Conservation (phyloP, 2,888 invertebrate species). For the Conchocele bisecta region DNA sequence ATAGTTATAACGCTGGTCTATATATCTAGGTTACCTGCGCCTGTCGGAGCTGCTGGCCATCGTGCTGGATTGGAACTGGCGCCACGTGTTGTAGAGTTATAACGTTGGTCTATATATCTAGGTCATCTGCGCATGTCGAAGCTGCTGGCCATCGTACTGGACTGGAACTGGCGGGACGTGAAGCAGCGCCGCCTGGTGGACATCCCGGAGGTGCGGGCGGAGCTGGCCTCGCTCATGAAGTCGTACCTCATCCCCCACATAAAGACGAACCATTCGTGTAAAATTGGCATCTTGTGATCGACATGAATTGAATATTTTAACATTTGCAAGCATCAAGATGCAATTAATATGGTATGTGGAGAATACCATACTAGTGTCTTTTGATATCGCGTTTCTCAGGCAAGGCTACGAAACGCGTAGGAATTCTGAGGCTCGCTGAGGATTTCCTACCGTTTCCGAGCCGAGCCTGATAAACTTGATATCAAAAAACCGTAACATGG, state of each 20-base stretch:
- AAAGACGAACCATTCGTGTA: constrained; percentile 62
- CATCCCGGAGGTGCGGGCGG: constrained; percentile 70
- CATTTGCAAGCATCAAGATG: no score
- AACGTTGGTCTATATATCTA: constrained; percentile 58
- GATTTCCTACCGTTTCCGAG: no score
- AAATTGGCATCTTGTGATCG: constrained; percentile 72
- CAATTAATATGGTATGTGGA: no score
- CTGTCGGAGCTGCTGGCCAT: constrained; percentile 67
- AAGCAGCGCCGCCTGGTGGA: constrained; percentile 76
- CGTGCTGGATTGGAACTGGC: constrained; percentile 79
- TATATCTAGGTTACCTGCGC: constrained; percentile 70
- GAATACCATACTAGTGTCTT: no score
- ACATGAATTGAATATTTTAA: background rate
- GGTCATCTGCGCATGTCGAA: constrained; percentile 71
- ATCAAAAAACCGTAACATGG: no score
- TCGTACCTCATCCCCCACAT: constrained; percentile 67
- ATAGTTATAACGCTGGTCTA: background rate
- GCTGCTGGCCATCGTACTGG: constrained; percentile 70
- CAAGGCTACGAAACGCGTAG: no score
- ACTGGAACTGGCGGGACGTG: constrained; percentile 79
- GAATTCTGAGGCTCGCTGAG: no score
- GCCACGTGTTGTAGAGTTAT: constrained; percentile 62
- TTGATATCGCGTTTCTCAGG: no score
- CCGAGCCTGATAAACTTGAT: no score
- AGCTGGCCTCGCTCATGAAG: constrained; percentile 67